These are phyloP conservation scores for Henricia sp. DNA, from an alignment of 53 echinoderm and acorn worm species.

Conservation along the genomic window DNA sequence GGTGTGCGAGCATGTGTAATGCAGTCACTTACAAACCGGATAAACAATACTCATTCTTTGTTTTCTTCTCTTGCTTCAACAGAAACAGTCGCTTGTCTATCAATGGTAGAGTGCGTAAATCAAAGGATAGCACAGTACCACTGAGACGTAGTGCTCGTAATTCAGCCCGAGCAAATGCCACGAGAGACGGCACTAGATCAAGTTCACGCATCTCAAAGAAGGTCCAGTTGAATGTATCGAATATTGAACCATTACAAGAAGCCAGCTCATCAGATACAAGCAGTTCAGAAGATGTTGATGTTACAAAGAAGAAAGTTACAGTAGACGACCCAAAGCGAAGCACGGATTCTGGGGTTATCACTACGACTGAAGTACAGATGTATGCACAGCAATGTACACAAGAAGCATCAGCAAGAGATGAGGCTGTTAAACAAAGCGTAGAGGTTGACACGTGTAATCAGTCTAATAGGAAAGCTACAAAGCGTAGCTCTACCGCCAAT, in stretches of 20 bases:
- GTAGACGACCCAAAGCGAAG: constrained; percentile 18
- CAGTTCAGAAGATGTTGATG: constrained; percentile 6
- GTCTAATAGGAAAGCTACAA: not conserved
- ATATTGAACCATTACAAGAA: not conserved
- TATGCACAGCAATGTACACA: not conserved
- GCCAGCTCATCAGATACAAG: constrained; percentile 9
- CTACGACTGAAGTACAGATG: constrained; percentile 8
- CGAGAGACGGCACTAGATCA: not conserved
- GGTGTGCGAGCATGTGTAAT: too few relatives aligned
- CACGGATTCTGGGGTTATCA: constrained; percentile 20
- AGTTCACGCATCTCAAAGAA: constrained; percentile 27
- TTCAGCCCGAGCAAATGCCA: constrained; percentile 27
- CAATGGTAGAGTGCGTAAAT: constrained; percentile 3
- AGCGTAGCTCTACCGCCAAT: constrained; percentile 19
- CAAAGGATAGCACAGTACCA: not conserved
- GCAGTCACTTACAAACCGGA: not conserved
- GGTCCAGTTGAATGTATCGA: constrained; percentile 15
- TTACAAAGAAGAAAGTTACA: not conserved
- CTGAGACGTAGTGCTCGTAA: constrained; percentile 32
- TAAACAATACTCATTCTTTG: not conserved
- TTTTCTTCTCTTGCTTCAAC: not conserved
- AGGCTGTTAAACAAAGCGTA: not conserved
- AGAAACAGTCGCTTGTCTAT: constrained; percentile 39
- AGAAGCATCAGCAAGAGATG: not conserved
- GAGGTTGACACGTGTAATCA: not conserved